Percentiles rank a stretch among this genome's conserved stretches.
Conservation (phyloP, 2,888 invertebrate genomes). For the Sesia bembeciformis region DNA sequence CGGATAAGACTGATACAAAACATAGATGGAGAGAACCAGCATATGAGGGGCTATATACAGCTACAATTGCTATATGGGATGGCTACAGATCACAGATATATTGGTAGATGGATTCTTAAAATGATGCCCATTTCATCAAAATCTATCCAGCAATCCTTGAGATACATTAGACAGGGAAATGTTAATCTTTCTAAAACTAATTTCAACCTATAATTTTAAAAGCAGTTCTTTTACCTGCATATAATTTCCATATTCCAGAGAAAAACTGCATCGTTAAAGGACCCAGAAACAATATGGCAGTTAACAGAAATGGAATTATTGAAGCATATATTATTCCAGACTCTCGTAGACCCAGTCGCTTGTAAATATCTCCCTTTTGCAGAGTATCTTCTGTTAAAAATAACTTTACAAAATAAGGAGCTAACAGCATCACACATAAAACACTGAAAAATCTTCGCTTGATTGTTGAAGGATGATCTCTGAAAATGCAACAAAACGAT, state of each 20-base stretch:
- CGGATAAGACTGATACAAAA: too few species aligned
- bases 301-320: conserved; percentile 83
- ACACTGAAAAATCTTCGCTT: conserved; percentile 92
- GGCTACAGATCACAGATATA: too few species aligned
- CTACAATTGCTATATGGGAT: too few species aligned
- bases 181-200: too few species aligned
- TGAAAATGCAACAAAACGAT: conserved; percentile 50
- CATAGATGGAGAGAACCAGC: too few species aligned
- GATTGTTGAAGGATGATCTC: conserved; percentile 91
- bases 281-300: conserved; percentile 87
- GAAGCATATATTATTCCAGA: conserved; percentile 83
- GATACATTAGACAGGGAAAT: too few species aligned
- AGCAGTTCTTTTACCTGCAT: conserved; percentile 68
- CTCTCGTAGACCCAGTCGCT: conserved; percentile 83
- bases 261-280: conserved; percentile 83
- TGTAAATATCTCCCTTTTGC: conserved; percentile 76
- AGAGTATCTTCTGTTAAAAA: conserved; percentile 79
- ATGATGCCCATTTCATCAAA: too few species aligned
- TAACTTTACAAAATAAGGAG: conserved; percentile 84
- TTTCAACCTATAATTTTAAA: too few species aligned
- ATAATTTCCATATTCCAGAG: conserved; percentile 80
- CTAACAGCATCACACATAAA: conserved; percentile 84
- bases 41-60: too few species aligned
- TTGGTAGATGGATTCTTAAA: too few species aligned
- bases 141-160: too few species aligned